Base-by-base conservation (phyloP, 2,797 vertebrate genomes). In the Pelochelys cantorii region DNA sequence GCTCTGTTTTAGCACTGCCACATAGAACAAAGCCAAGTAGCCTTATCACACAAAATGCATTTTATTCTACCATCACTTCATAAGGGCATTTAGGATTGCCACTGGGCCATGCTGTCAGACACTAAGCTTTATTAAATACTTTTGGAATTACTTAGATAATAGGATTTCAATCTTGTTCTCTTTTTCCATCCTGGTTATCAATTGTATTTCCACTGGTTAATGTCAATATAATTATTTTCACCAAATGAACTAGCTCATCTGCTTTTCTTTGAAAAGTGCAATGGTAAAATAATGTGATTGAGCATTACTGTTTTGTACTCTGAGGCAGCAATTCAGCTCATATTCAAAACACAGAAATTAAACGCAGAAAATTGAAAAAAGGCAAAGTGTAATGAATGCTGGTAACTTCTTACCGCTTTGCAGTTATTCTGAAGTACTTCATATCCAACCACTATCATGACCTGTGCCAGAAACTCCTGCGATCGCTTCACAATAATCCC, bases 391-490 rank as follows among this genome's bases (percentile, higher is more conserved):
- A 85, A 85, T 87, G 42, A 86, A 31, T 0, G 89, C 84, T 77
- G 0, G 68, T 57, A 90, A 92, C 86, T 93, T 85, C 23, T 59
- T 89, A 88, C 79, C 82, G 87, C 27, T 93, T 57, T 82, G 86
- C 80, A 53, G 62, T 88, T 74, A 89, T 88, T 48, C 53, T 65
- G 84, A 85, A 86, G 42, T 37, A 81, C 18, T 1, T 85, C 89
- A 12, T 59, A 42, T 86, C 88, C 95, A 95, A 97, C 89, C 85
- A 74, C 37, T 59, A n/a, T 95, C 29, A 91, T 75, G 84, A 86
- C 81, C 87, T 94, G 71, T 94, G 87, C 56, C 81, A 80, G 86
- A 42, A 95, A 84, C 86, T 59, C 15, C 42, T 83, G 81, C 57
- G n/a, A 1, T 90, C 93, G 80, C 89, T 94, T 89, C 83, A 89